A percentile compares a stretch with the other conserved stretches of the same genome.
Evolutionary conservation across 2,888 invertebrate species (phyloP).

Genomic region (Chrysodeixis includens): DNA sequence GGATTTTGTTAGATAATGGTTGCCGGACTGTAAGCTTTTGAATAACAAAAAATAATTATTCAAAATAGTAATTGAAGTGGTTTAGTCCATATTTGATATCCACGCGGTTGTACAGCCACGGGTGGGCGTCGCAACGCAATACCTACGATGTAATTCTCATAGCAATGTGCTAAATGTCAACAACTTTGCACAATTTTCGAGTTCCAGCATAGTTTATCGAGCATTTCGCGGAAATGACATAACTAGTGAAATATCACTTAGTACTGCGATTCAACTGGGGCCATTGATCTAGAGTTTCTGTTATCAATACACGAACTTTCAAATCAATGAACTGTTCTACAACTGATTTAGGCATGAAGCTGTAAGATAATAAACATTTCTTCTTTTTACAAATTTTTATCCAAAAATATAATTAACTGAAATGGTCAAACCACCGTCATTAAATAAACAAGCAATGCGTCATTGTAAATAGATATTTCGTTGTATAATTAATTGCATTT

Average conservation of each 20-base stretch:
- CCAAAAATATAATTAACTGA: no score
- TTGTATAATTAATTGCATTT: slow-evolving; percentile 26
- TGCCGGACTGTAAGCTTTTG: slow-evolving; percentile 20
- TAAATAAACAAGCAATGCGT: slow-evolving; percentile 27
- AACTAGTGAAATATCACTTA: slow-evolving; percentile 10
- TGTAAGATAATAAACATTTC: no score
- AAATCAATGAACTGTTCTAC: neutral
- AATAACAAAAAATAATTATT: slow-evolving; percentile 23
- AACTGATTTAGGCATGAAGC: no score
- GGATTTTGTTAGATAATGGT: slow-evolving; percentile 43
- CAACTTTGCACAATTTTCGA: slow-evolving; percentile 36
- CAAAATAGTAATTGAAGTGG: slow-evolving; percentile 30
- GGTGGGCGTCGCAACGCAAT: slow-evolving; percentile 27
- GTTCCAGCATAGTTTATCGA: slow-evolving; percentile 26
- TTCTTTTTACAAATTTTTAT: no score
- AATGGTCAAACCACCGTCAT: neutral
- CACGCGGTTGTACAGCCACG: slow-evolving; percentile 15
- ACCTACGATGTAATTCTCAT: slow-evolving; percentile 24
- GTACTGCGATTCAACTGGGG: slow-evolving; percentile 3
- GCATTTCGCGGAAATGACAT: slow-evolving; percentile 16
- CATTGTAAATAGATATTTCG: slow-evolving; percentile 15
- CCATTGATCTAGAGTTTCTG: neutral
- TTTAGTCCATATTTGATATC: slow-evolving; percentile 29
- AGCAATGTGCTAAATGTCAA: slow-evolving; percentile 44
- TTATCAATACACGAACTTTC: neutral